Evolutionary conservation across 1,140 invertebrate genomes (phyloP).

Genomic region (Papilio machaon): DNA sequence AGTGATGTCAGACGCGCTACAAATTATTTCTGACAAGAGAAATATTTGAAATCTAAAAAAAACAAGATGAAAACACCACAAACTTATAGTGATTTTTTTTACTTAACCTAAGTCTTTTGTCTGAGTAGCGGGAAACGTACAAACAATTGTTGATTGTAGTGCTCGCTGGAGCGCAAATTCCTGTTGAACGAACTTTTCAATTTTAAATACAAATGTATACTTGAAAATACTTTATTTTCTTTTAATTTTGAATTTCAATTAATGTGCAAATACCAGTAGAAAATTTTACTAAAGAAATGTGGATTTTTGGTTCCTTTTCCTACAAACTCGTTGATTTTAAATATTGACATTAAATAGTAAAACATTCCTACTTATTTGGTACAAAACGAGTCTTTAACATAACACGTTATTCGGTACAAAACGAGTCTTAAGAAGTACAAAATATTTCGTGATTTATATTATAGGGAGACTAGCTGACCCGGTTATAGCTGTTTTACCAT

Average conservation of each 20-base stretch:
- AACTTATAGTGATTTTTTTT: conserved; percentile 14
- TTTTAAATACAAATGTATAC: conserved; percentile 28
- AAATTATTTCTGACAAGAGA: neutral
- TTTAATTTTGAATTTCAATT: neutral
- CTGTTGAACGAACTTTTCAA: conserved; percentile 35
- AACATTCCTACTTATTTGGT: no score
- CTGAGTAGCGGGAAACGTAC: conserved; percentile 6
- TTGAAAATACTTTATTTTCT: conserved; percentile 1
- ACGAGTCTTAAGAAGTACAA: no score
- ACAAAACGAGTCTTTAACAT: no score
- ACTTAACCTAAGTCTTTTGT: conserved; percentile 20
- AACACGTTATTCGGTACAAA: no score
- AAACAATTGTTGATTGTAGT: conserved; percentile 34
- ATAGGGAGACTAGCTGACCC: no score
- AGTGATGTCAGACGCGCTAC: neutral
- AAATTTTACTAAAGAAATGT: neutral
- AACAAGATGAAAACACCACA: neutral
- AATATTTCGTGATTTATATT: no score
- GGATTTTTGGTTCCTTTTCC: neutral
- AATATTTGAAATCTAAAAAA: neutral
- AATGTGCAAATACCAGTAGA: neutral
- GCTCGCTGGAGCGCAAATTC: conserved; percentile 29
- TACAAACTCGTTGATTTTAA: no score
- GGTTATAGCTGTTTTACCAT: no score
- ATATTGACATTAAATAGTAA: no score